Evolutionary conservation across 2,113 vertebrate genomes (phyloP), one percentile per base, ranked within the genome.

Genomic region (Danionella cerebrum): DNA sequence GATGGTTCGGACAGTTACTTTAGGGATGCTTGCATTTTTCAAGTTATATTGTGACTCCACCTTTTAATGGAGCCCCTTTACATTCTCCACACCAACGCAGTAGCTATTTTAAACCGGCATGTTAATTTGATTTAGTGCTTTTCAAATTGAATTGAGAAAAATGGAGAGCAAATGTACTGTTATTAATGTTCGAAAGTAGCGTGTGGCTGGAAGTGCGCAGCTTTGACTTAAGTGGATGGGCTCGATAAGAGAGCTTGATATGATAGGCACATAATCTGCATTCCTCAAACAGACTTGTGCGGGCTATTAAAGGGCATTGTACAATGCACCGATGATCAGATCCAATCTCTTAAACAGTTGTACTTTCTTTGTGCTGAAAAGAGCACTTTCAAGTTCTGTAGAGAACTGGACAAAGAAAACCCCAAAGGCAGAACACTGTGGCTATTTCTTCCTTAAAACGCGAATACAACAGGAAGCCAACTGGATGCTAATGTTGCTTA

Each of bases 121-220:
- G 83, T 82, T 87, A 80, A 87, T 87, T 84, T 83, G 82, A 86
- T 86, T 86, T 84, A 83, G 74, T 82, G 76, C 75, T 71, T 80
- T 73, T 84, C 75, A 76, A 85, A 83, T 81, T 83, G 76, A 85
- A 85, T 73, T 77, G 79, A 75, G 69, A 78, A 72, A 74, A 72
- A 78, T 80, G 76, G 71, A 78, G 67, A 70, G 72, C 76, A 80
- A 82, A 84, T 82, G 73, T 71, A 81, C 69, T 62, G 70, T 86
- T 84, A 83, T 84, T 84, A 86, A 85, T 84, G 82, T 84, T 71
- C 75, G 66, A 79, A 84, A 89, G 79, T 80, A 80, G 78, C 71
- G 65, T 9, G 66, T 65, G 71, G 72, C 79, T 75, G 64, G 79
- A 79, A 81, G 76, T 78, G 76, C 77, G 71, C 71, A 62, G 65